These are phyloP conservation scores for Acropora tenuis DNA, from an alignment of 64 coral and sea anemone genomes.

Conservation along the genomic window DNA sequence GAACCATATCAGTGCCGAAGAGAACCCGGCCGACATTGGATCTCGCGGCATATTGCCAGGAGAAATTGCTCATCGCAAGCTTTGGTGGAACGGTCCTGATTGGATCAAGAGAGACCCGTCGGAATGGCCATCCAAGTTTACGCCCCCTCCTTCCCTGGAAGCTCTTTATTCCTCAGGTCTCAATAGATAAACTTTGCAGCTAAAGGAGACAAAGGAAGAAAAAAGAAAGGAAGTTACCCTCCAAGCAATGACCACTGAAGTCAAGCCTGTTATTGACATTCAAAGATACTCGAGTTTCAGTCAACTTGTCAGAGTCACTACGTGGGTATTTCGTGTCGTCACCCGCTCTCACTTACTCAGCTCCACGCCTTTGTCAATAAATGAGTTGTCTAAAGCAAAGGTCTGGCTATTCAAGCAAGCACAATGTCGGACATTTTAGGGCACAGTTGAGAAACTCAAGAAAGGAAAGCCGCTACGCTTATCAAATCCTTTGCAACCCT, in stretches of 20 bases:
- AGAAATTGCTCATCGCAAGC: constrained; percentile 11
- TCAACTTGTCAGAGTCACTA: constrained; percentile 23
- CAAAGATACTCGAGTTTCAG: constrained; percentile 24
- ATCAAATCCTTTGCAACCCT: constrained; percentile 8
- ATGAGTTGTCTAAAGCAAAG: constrained; percentile 40
- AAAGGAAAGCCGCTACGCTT: constrained; percentile 35
- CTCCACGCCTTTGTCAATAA: constrained; percentile 17
- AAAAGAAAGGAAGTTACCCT: not conserved
- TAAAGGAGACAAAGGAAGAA: constrained; percentile 3
- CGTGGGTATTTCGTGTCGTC: constrained; percentile 57
- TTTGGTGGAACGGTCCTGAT: constrained; percentile 67
- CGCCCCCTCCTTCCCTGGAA: constrained; percentile 13
- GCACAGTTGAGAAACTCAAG: constrained; percentile 11
- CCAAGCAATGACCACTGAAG: constrained; percentile 8
- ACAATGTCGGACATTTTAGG: constrained; percentile 19
- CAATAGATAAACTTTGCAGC: constrained; percentile 3
- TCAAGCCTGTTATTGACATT: constrained; percentile 35
- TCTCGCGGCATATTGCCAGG: constrained; percentile 27
- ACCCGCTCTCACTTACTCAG: constrained; percentile 46
- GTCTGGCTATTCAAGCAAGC: constrained; percentile 27
- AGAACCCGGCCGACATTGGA: constrained; percentile 62
- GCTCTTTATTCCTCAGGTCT: constrained; percentile 12
- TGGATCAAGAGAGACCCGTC: constrained; percentile 39
- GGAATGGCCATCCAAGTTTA: constrained; percentile 26
- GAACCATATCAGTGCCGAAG: constrained; percentile 5